Conservation (phyloP, 1,140 invertebrate species). For the Drosophila persimilis region DNA sequence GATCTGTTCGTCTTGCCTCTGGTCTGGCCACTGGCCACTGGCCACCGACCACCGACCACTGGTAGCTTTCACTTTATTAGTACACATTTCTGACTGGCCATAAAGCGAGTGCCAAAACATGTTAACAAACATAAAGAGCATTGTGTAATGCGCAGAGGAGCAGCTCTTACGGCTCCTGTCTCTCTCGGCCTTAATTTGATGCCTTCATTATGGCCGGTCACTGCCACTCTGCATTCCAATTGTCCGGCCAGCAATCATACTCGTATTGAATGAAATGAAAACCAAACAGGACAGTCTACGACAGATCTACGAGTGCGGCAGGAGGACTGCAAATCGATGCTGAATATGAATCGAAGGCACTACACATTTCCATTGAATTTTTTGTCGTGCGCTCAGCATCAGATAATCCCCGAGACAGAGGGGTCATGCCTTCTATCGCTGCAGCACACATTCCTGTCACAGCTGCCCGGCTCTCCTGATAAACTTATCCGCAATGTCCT, state of each 20-base stretch:
- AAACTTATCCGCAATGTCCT: conserved; percentile 55
- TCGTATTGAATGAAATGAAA: conserved; percentile 27
- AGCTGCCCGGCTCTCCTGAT: conserved; percentile 30
- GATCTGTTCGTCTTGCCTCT: conserved; percentile 46
- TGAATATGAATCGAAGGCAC: too few relatives aligned
- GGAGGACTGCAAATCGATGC: neutral
- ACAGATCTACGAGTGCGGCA: neutral
- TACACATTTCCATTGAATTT: neutral
- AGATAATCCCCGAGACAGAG: conserved; percentile 9
- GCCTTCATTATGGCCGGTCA: conserved; percentile 38
- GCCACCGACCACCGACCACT: too few relatives aligned
- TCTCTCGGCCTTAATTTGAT: conserved; percentile 36
- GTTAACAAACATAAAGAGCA: conserved; percentile 48
- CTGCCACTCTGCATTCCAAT: conserved; percentile 30
- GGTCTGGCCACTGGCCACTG: conserved; percentile 12
- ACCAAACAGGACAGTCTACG: neutral
- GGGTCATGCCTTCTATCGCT: conserved; percentile 10
- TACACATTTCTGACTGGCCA: conserved; percentile 41
- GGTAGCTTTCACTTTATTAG: conserved; percentile 48
- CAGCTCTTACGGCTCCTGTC: neutral
- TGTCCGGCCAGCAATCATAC: conserved; percentile 10
- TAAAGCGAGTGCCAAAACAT: conserved; percentile 45
- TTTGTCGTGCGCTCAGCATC: neutral
- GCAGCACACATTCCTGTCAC: neutral
- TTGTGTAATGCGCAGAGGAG: conserved; percentile 18